Evolutionary conservation across 2,888 invertebrate genomes (phyloP), one percentile per base, ranked within the genome.

Genomic region (Philereme transversata): DNA sequence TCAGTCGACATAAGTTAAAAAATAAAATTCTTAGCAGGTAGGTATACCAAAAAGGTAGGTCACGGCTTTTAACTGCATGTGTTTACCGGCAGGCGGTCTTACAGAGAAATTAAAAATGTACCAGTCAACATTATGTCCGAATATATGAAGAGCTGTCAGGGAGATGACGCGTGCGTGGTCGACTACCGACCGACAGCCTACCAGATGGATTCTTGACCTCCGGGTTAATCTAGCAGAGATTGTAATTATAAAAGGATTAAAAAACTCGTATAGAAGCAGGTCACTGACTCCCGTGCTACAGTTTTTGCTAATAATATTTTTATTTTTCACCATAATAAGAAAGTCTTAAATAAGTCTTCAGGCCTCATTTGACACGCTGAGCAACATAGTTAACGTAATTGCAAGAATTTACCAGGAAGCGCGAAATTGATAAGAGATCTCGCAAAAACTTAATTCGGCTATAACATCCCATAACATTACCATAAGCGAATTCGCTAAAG

Each of bases 51-150:
- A 56, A 58, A 50, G 34, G 58, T 67, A 66, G 71, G 74, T 74
- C 75, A 72, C 72, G 75, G 60, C 73, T 70, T 49, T 73, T 67
- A 68, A 57, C 53, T 48, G 36, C 22, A 22, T 22, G 22, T 43
- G 56, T 48, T 64, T 57, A 58, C 62, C 77, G 75, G 77, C 73
- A 73, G 74, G 71, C 68, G 73, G 73, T 69, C 73, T 62, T 54
- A 75, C 70, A 71, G 74, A 72, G 76, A 77, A 76, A 82, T 81
- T 82, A 86, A 86, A 85, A 83, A 81, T 76, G 75, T 76, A 83
- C 83, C 81, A 83, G 80, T 83, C 84, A 84, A 82, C 84, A 84
- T 87, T 85, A 87, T 83, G 88, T 88, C 88, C 63, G 79, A 69
- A 70, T 81, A 77, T 71, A 83, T 86, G 86, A 85, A 72, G 76